These are phyloP conservation scores for Smittia sp. DNA, from an alignment of 2,888 invertebrate genomes.

Conservation along the genomic window DNA sequence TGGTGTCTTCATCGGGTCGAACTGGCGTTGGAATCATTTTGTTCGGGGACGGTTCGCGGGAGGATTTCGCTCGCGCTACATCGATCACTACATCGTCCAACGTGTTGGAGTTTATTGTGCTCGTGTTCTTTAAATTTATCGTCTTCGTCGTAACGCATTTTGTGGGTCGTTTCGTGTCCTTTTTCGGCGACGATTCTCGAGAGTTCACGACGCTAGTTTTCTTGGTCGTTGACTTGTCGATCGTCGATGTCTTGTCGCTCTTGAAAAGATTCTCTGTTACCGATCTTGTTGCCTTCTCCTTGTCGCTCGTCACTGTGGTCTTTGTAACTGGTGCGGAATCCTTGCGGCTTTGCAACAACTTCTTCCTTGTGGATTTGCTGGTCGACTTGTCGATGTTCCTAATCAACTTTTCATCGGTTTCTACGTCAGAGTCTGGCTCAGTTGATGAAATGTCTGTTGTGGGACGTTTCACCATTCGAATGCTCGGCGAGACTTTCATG, in stretches of 20 bases:
- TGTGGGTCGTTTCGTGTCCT: slow-evolving; percentile 46
- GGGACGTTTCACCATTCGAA: slow-evolving; percentile 21
- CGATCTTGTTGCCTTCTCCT: slow-evolving; percentile 58
- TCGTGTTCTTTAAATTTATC: slow-evolving; percentile 52
- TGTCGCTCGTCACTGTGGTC: slow-evolving; percentile 52
- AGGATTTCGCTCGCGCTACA: slow-evolving; percentile 67
- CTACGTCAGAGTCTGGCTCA: slow-evolving; percentile 17
- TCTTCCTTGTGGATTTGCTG: slow-evolving; percentile 44
- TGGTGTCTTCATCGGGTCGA: slow-evolving; percentile 59
- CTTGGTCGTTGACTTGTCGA: slow-evolving; percentile 43
- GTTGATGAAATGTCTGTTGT: slow-evolving; percentile 5
- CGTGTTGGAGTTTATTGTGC: slow-evolving; percentile 55
- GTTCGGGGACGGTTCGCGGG: slow-evolving; percentile 72
- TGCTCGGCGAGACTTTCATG: slow-evolving; percentile 19
- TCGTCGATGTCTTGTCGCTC: slow-evolving; percentile 47
- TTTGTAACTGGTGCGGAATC: slow-evolving; percentile 54
- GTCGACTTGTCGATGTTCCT: slow-evolving; percentile 34
- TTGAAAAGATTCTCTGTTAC: slow-evolving; percentile 60
- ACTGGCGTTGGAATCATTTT: slow-evolving; percentile 67
- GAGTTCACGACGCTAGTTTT: slow-evolving; percentile 39
- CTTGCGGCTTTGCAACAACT: slow-evolving; percentile 52
- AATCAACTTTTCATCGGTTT: slow-evolving; percentile 30
- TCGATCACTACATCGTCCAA: slow-evolving; percentile 65
- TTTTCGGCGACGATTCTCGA: slow-evolving; percentile 43
- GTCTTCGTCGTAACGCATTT: slow-evolving; percentile 58